Percentiles rank a stretch among this genome's conserved stretches.
phyloP scores from a whole-genome alignment of 2,113 vertebrate species.

The Dromaius novaehollandiae region DNA sequence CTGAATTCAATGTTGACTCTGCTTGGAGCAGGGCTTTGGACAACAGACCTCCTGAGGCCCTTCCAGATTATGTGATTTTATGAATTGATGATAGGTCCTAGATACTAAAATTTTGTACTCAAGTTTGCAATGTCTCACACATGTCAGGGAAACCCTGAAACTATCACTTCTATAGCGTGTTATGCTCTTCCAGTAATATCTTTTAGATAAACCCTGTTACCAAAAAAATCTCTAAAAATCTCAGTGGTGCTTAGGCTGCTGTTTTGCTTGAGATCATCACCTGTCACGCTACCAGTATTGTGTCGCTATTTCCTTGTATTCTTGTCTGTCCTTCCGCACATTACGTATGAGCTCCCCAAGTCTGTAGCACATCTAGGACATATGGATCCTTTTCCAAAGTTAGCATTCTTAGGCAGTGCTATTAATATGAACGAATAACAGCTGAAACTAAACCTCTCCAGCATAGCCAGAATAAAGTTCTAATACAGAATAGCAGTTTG shows the following conservation, averaged over 20 bases:
- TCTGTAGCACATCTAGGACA: background rate
- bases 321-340: background rate
- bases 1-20: background rate
- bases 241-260: background rate
- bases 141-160: background rate
- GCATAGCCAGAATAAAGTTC: background rate
- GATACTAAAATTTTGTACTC: background rate
- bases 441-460: background rate
- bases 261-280: background rate
- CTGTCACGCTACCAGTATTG: background rate
- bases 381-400: background rate
- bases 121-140: background rate
- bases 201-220: background rate
- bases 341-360: background rate
- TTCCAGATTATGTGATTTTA: background rate
- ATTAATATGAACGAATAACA: background rate
- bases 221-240: background rate
- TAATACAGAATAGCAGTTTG: background rate
- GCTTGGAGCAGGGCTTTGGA: background rate
- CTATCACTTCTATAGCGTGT: rapidly evolving
- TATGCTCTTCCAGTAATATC: background rate
- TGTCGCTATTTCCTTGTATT: background rate
- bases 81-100: background rate
- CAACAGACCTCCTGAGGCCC: background rate
- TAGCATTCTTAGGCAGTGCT: background rate